These are phyloP conservation scores for Atta colombica DNA, from an alignment of 1,140 invertebrate genomes.

Conservation along the genomic window DNA sequence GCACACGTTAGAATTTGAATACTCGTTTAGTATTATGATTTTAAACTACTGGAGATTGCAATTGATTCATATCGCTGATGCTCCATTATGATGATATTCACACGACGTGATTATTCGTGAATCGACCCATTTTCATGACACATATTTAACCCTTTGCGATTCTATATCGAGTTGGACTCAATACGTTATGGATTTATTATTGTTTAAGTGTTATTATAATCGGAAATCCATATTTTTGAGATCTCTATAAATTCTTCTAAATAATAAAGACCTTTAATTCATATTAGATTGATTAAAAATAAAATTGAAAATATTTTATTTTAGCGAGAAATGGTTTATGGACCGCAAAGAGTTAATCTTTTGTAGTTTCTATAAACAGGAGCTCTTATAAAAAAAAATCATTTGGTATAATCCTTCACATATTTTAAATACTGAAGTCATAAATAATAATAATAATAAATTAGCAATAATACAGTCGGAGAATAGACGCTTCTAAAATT, in stretches of 20 bases:
- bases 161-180: background rate
- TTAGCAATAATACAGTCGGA: background rate
- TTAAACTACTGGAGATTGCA: constrained; percentile 41
- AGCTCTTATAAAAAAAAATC: background rate
- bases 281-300: background rate
- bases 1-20: constrained; percentile 24
- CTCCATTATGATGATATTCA: background rate
- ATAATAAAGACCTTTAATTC: background rate
- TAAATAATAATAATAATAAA: too few species aligned
- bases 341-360: background rate
- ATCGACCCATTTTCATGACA: background rate
- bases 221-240: background rate
- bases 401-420: background rate
- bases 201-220: background rate
- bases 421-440: background rate
- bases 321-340: background rate
- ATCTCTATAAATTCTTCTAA: background rate
- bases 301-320: background rate
- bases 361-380: background rate
- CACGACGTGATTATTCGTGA: constrained; percentile 10
- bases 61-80: background rate
- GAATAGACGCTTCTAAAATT: background rate
- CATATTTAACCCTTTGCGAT: background rate
- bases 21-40: constrained; percentile 23
- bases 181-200: background rate